A percentile compares a stretch with the other conserved stretches of the same genome.
Conservation (phyloP, 2,797 vertebrate species). For the Sciurus vulgaris region DNA sequence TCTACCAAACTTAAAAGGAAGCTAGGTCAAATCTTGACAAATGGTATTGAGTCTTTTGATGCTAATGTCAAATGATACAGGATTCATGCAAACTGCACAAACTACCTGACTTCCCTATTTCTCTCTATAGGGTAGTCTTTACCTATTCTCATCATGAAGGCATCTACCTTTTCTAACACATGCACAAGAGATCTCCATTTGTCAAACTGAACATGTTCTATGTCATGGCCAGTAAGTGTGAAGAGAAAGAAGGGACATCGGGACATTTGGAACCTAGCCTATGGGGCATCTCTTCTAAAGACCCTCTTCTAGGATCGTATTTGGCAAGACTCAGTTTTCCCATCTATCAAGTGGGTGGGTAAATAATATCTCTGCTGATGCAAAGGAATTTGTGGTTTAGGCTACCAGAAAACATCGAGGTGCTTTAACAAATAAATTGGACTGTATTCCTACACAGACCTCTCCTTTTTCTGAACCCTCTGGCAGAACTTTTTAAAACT, state of each 20-base stretch:
- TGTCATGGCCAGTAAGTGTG: background rate
- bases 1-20: background rate
- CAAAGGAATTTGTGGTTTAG: background rate
- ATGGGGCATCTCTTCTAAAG: background rate
- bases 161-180: background rate
- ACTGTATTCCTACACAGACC: background rate
- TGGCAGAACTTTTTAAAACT: slow-evolving; percentile 1
- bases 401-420: background rate
- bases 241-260: slow-evolving; percentile 22
- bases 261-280: background rate
- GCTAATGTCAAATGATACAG: background rate
- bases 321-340: background rate
- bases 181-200: background rate
- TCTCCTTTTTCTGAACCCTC: background rate
- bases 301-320: background rate
- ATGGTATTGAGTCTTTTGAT: background rate
- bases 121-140: background rate
- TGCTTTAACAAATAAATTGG: slow-evolving; percentile 29
- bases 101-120: background rate
- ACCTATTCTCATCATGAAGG: background rate
- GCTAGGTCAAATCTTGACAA: background rate
- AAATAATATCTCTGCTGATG: background rate
- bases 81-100: background rate
- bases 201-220: background rate
- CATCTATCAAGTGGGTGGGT: background rate